Base-by-base conservation (phyloP, 2,797 vertebrate species). In the Pampus argenteus region DNA sequence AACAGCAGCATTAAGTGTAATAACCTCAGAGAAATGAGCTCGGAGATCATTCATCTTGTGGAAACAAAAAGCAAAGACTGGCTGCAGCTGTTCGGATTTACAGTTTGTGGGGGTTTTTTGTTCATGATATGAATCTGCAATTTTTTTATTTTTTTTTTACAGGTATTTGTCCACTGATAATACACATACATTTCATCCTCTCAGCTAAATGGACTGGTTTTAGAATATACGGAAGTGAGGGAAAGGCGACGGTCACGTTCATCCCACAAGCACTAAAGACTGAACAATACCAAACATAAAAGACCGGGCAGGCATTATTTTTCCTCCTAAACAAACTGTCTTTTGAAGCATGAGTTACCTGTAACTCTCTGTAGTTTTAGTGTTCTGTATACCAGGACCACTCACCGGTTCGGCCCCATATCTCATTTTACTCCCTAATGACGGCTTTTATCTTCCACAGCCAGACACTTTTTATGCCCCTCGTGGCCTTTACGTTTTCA, bases 391-490 rank as follows among this genome's bases (percentile, higher is more conserved):
- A 76, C 47, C 64, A 71, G 76, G 64, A 77, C 73, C 78, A 65
- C 82, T 84, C 84, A 62, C 62, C 68, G 36, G 58, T 59, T 75
- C 65, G 52, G 34, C 72, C 73, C 26, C 18, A 81, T 61, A 71
- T 86, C 89, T 89, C 87, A 82, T 90, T 91, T 89, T 83, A 86
- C 86, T 90, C 89, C 78, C 88, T 91, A 91, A 92, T 91, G 89
- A 91, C 42, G 77, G 84, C 84, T 91, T 92, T 91, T 93, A 92
- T 92, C 90, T 90, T 83, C 87, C 79, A 58, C 76, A 38, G 74
- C 85, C 91, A 93, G 90, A 88, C 88, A 88, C 86, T 90, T 90
- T 92, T 91, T 89, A 92, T 91, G 88, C 82, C 86, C 82, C 79
- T 78, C 34, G 76, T 88, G 90, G 85, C 86, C 90, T 93, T 88